Percentiles rank a stretch among this genome's conserved stretches.
phyloP scores from a whole-genome alignment of 2,888 invertebrate species.

The Acanthosepion pharaonis region DNA sequence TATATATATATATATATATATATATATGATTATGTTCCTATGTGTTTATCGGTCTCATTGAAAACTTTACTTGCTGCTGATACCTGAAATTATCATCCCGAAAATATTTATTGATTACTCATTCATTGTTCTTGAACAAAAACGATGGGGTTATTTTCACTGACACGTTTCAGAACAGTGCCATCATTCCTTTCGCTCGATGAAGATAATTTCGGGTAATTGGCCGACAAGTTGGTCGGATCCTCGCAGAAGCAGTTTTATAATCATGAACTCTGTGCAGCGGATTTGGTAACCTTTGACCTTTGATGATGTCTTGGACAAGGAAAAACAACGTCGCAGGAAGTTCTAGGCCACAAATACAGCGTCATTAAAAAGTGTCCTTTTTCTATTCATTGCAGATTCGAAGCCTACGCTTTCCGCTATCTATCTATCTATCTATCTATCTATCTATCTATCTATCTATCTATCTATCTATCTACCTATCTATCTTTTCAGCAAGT shows the following conservation, averaged over 20 bases:
- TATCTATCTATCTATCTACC: not conserved
- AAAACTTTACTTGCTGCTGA: too few relatives aligned
- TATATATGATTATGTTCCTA: not conserved
- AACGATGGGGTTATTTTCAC: not conserved
- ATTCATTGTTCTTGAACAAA: not conserved
- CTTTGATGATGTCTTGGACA: conserved; percentile 15
- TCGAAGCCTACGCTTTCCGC: not conserved
- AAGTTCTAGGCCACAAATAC: too few relatives aligned
- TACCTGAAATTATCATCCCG: not conserved
- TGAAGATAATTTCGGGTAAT: not conserved
- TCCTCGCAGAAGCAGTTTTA: not conserved
- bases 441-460: not conserved
- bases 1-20: not conserved
- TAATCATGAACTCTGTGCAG: not conserved
- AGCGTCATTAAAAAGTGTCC: too few relatives aligned
- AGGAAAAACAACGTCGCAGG: not conserved
- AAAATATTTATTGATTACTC: not conserved
- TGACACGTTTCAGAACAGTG: not conserved
- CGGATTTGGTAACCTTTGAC: conserved; percentile 4
- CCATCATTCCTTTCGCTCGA: not conserved
- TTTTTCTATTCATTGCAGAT: not conserved
- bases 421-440: not conserved
- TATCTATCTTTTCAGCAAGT: not conserved
- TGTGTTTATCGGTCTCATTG: not conserved
- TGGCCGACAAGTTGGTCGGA: not conserved